A percentile compares a stretch with the other conserved stretches of the same genome.
Conservation (phyloP, 2,888 invertebrate genomes). For the Drosophila atripex region DNA sequence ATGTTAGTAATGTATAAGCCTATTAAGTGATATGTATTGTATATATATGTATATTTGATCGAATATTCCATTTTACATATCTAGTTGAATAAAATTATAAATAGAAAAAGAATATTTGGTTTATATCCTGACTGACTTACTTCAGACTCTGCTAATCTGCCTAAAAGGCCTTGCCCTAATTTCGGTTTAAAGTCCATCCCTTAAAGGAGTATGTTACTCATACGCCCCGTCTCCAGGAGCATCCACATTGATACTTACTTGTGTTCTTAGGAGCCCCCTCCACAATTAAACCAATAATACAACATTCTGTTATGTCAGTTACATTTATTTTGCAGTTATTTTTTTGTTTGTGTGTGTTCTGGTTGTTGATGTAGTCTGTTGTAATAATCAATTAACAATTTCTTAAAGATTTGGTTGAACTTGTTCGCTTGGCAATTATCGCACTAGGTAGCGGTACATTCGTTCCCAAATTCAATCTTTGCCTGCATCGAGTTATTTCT, state of each 20-base stretch:
- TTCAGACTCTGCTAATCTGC: too few relatives aligned
- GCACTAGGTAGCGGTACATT: conserved; percentile 39
- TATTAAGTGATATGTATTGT: conserved; percentile 61
- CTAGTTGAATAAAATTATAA: conserved; percentile 20
- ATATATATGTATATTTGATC: conserved; percentile 39
- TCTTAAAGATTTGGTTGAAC: conserved; percentile 46
- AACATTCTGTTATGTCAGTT: conserved; percentile 70
- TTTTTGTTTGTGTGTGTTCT: conserved; percentile 59
- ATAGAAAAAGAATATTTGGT: too few relatives aligned
- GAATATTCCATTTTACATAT: conserved; percentile 36
- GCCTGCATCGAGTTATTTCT: conserved; percentile 61
- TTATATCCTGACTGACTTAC: too few relatives aligned
- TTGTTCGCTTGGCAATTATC: conserved; percentile 49
- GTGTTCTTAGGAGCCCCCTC: background rate
- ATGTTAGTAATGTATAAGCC: conserved; percentile 40
- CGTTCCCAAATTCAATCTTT: conserved; percentile 37
- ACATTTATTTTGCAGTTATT: conserved; percentile 79
- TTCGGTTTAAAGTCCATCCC: too few relatives aligned
- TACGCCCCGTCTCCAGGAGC: background rate
- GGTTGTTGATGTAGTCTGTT: conserved; percentile 68
- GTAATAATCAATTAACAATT: conserved; percentile 63
- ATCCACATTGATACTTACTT: conserved; percentile 8
- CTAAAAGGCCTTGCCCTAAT: too few relatives aligned
- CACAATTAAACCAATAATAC: background rate
- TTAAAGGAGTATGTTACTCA: background rate